Evolutionary conservation across 2,113 vertebrate genomes (phyloP), one percentile per base, ranked within the genome.

Genomic region (Dermatemys mawii): DNA sequence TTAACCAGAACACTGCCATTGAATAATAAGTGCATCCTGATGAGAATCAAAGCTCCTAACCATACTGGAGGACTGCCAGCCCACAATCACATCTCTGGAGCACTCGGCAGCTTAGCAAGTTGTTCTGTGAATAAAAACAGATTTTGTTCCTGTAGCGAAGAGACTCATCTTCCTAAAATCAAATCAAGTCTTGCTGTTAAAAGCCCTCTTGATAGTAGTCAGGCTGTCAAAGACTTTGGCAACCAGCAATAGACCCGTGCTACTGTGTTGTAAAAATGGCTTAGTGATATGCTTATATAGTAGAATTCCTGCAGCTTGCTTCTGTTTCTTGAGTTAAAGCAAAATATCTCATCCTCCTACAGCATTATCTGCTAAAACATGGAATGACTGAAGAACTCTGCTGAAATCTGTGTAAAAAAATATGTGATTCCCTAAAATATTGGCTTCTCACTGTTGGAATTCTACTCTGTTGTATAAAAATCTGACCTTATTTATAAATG

Each of bases 1-100:
- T 96, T 93, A 93, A 91, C 96, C 93, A 94, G 93, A 95, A 24
- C 1, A 8, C 75, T 94, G 93, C 84, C 86, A 86, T 94, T 96
- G 91, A 95, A 82, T 93, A 93, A 55, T 91, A 91, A 93, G 88
- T 78, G 93, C 95, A 95, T 94, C 90, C 94, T 97, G 93, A 96
- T 95, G 90, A 87, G 75, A 96, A 78, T 87, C 73, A 91, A 96
- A 94, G 70, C 87, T 93, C 0, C 3, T 24, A 87, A 83, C 87
- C 94, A 0, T 83, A 12, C 81, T 96, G 96, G 87, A 93, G 88
- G 92, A 90, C 81, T 93, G 90, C 85, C 94, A 96, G 24, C 92
- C 94, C 90, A 93, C 91, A 84, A n/a, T 32, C 0, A 0, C 93
- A 76, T 78, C 88, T 95, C 78, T 78, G 0, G 0, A 87, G 87